A percentile compares a stretch with the other conserved stretches of the same genome.
phyloP scores from a whole-genome alignment of 2,797 vertebrate species.

The Heteromormyrus szaboi region DNA sequence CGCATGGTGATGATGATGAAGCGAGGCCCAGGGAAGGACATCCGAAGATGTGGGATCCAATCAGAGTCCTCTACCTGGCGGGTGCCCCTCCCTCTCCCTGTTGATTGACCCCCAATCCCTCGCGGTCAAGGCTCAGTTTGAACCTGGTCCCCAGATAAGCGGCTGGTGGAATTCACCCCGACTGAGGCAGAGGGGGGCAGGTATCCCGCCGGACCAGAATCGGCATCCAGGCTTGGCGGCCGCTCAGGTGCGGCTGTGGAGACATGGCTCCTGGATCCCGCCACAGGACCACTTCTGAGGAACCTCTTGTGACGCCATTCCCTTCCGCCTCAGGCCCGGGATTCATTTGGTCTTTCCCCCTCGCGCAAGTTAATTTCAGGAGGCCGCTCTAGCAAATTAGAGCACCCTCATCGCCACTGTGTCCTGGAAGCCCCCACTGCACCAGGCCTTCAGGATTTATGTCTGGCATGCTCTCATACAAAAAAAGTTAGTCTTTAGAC shows the following conservation, averaged over 20 bases:
- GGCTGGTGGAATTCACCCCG: neutral
- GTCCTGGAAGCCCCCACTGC: slow-evolving; percentile 22
- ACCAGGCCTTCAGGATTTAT: slow-evolving; percentile 39
- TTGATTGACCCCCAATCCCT: neutral
- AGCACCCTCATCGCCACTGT: slow-evolving; percentile 21
- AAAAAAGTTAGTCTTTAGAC: slow-evolving; percentile 55
- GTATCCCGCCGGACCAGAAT: neutral
- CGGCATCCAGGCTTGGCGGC: neutral
- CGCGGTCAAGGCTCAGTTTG: slow-evolving; percentile 8
- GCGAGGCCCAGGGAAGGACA: slow-evolving; percentile 25
- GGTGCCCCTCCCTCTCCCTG: neutral
- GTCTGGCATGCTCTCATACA: slow-evolving; percentile 47
- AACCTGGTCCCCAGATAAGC: slow-evolving; percentile 11
- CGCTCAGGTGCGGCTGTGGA: neutral
- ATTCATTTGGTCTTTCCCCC: slow-evolving; percentile 32
- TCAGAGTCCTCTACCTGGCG: neutral
- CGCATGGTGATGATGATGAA: slow-evolving; percentile 25
- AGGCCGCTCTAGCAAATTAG: slow-evolving; percentile 23
- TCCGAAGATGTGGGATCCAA: neutral
- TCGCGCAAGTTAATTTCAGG: slow-evolving; percentile 24
- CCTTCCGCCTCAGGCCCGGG: neutral
- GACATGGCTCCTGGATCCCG: neutral
- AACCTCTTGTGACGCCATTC: neutral
- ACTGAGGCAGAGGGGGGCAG: neutral
- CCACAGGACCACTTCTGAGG: neutral